Evolutionary conservation across 2,113 vertebrate genomes (phyloP).

Genomic region (Leptobrachium leishanense): DNA sequence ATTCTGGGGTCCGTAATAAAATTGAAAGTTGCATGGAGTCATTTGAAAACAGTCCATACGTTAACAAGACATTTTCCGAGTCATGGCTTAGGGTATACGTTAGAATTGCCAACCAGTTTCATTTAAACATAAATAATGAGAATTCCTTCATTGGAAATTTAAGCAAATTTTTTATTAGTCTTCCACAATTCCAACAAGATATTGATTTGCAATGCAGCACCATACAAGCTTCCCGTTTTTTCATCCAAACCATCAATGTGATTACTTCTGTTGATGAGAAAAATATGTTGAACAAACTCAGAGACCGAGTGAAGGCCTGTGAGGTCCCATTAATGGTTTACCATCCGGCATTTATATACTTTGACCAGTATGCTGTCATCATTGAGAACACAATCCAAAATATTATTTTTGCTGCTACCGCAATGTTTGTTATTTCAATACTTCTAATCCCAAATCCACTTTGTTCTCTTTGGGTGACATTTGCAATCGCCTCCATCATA

Average conservation of each 20-base stretch:
- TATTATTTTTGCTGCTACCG: conserved; percentile 59
- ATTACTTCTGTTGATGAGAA: conserved; percentile 53
- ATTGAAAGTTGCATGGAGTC: conserved; percentile 59
- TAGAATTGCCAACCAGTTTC: conserved; percentile 45
- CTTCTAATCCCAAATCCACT: conserved; percentile 69
- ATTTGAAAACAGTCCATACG: conserved; percentile 62
- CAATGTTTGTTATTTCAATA: conserved; percentile 64
- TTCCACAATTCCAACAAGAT: conserved; percentile 63
- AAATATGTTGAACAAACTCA: conserved; percentile 62
- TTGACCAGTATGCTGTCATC: conserved; percentile 70
- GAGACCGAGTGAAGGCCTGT: conserved; percentile 62
- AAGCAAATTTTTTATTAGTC: conserved; percentile 52
- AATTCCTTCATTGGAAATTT: conserved; percentile 61
- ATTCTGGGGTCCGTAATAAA: conserved; percentile 52
- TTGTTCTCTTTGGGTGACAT: conserved; percentile 69
- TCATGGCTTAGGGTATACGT: conserved; percentile 70
- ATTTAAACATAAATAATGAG: conserved; percentile 53
- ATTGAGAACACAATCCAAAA: conserved; percentile 63
- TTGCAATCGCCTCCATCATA: conserved; percentile 72
- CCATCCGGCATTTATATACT: conserved; percentile 72
- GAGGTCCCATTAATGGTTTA: conserved; percentile 66
- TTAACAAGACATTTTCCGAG: conserved; percentile 56
- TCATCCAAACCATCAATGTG: conserved; percentile 69
- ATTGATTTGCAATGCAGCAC: conserved; percentile 53
- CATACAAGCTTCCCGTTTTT: conserved; percentile 69